Conservation (phyloP, 2,797 vertebrate species). For the Catostomus latipinnis region DNA sequence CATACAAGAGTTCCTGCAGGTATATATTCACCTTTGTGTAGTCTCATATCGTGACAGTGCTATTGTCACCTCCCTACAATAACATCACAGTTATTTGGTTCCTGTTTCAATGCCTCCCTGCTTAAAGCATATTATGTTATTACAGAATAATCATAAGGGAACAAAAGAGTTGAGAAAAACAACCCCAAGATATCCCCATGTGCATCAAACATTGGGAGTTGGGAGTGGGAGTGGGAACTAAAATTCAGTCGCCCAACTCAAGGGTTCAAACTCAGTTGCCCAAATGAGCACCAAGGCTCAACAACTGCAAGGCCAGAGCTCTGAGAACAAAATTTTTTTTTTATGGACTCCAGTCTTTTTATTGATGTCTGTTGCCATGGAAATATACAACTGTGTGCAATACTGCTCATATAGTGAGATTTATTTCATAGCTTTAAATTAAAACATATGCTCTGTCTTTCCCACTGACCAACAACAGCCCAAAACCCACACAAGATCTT, state of each 20-base stretch:
- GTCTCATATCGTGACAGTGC: constrained; percentile 46
- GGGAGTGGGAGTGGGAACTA: no score
- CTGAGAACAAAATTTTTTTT: constrained; percentile 27
- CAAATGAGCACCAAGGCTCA: not conserved
- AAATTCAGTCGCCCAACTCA: no score
- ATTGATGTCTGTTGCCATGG: constrained; percentile 75
- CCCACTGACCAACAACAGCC: not conserved
- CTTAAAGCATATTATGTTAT: constrained; percentile 72
- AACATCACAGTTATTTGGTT: constrained; percentile 72
- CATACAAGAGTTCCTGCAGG: constrained; percentile 53
- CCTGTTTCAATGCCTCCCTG: constrained; percentile 61
- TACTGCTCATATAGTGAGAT: constrained; percentile 77
- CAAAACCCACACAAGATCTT: constrained; percentile 22
- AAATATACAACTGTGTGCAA: constrained; percentile 75
- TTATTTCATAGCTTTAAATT: constrained; percentile 76
- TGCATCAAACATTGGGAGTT: not conserved
- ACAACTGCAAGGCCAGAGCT: not conserved
- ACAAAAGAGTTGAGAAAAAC: no score
- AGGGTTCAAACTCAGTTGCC: not conserved
- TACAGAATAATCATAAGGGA: constrained; percentile 35
- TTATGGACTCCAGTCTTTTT: constrained; percentile 73
- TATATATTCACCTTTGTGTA: constrained; percentile 50
- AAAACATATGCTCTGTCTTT: constrained; percentile 77
- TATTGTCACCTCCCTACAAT: constrained; percentile 64
- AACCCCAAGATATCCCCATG: constrained; percentile 10